These are phyloP conservation scores for Coboldia fuscipes DNA, from an alignment of 1,140 invertebrate species.

Conservation along the genomic window DNA sequence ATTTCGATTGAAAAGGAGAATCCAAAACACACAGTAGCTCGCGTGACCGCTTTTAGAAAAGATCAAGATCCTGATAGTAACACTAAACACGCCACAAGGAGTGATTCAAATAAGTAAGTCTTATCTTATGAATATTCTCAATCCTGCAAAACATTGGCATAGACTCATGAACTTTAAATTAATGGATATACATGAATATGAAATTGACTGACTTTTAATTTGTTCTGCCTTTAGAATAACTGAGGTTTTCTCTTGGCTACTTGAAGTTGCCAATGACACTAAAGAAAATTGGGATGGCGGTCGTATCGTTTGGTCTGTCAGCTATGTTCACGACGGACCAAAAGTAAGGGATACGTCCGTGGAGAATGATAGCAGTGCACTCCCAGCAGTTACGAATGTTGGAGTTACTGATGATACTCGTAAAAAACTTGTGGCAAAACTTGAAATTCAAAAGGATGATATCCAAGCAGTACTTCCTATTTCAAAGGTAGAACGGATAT, in stretches of 20 bases:
- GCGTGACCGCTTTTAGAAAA: conserved; percentile 60
- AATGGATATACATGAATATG: too few species aligned
- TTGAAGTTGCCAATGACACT: conserved; percentile 68
- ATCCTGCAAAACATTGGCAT: not conserved
- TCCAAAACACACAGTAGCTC: conserved; percentile 59
- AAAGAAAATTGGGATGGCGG: conserved; percentile 57
- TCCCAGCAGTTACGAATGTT: not conserved
- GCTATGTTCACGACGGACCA: conserved; percentile 41
- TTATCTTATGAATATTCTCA: not conserved
- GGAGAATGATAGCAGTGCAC: conserved; percentile 12
- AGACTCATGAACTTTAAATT: not conserved
- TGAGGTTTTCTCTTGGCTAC: conserved; percentile 75
- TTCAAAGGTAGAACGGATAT: conserved; percentile 73
- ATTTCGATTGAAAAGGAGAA: conserved; percentile 58
- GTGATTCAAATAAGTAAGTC: conserved; percentile 3
- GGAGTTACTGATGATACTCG: conserved; percentile 29
- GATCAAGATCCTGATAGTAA: conserved; percentile 20
- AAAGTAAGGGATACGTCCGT: conserved; percentile 24
- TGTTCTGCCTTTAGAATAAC: conserved; percentile 29
- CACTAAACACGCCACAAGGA: not conserved
- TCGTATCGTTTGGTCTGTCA: conserved; percentile 56
- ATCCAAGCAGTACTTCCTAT: conserved; percentile 85
- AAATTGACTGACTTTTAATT: conserved; percentile 6
- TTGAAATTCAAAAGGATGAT: conserved; percentile 85
- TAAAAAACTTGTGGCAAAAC: conserved; percentile 53